Conservation (phyloP, 2,888 invertebrate species). For the Linhomoeus sp. region DNA sequence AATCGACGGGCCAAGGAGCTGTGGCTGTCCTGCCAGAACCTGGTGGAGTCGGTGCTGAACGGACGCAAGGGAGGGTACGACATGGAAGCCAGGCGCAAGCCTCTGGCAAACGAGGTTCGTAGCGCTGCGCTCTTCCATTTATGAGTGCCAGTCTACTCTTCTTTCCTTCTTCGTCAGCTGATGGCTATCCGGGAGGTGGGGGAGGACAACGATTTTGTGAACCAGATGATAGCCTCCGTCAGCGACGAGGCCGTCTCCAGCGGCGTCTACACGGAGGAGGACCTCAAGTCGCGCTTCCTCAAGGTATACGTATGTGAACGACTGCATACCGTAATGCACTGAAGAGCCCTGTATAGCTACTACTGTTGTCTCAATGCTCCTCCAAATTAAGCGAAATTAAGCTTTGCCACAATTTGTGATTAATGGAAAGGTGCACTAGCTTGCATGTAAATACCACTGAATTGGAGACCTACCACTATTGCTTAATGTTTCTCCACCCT, state of each 20-base stretch:
- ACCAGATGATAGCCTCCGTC: conserved; percentile 48
- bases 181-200: conserved; percentile 47
- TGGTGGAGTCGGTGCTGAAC: conserved; percentile 47
- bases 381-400: neutral
- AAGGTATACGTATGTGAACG: too few relatives aligned
- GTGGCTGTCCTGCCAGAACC: conserved; percentile 78
- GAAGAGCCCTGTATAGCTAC: too few relatives aligned
- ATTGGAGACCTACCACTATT: too few relatives aligned
- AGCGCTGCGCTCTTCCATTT: too few relatives aligned
- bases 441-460: too few relatives aligned
- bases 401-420: too few relatives aligned
- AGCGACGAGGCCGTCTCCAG: conserved; percentile 52
- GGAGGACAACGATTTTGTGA: conserved; percentile 51
- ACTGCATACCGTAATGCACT: too few relatives aligned
- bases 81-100: conserved; percentile 20
- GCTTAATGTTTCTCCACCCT: too few relatives aligned
- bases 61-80: conserved; percentile 31
- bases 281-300: conserved; percentile 57
- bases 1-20: conserved; percentile 51
- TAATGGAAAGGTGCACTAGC: too few relatives aligned
- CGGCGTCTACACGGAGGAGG: conserved; percentile 71
- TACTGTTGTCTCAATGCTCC: neutral
- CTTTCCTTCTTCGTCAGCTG: conserved; percentile 34
- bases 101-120: conserved; percentile 18
- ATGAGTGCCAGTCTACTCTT: neutral